Evolutionary conservation across 2,888 invertebrate species (phyloP), one percentile per base, ranked within the genome.

Genomic region (Catocala sponsa): DNA sequence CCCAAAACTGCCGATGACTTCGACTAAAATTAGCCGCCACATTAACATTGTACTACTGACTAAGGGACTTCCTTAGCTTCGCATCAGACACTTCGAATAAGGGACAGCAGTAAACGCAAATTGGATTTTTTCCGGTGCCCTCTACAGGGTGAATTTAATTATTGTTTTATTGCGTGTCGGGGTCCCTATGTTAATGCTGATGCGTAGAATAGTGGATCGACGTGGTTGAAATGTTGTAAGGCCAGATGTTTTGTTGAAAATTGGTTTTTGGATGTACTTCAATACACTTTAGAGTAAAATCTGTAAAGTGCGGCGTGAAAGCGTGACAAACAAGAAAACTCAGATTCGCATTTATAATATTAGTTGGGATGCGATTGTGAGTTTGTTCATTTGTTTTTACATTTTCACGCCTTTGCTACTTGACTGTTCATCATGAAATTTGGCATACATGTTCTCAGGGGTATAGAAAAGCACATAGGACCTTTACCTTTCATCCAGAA

Each of bases 141-240:
- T 75, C 78, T 74, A 69, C 53, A 66, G 80, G 85, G 81, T 70
- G 85, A 85, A 83, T 91, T 90, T 92, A 92, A 92, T 92, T 92
- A 91, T 89, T 88, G 86, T 91, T 91, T 91, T 90, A 91, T 91
- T 88, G 82, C 88, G 82, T 86, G 87, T 87, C 74, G 76, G 76
- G 74, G 80, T 65, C 65, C 65, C 68, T 81, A 81, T 82, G 83
- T 76, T 85, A 85, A 88, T 84, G 81, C 65, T 76, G 79, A 82
- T 82, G 72, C 65, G 55, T 65, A 55, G 61, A 54, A 68, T 74
- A 67, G 62, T 63, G 38, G 54, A 65, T 66, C 59, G 52, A 63
- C 57, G 58, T 55, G 54, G 55, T 60, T 56, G 51, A 60, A 70
- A 70, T 75, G 72, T 59, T 63, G 63, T 67, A 57, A 6, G 49